Evolutionary conservation across 2,888 invertebrate genomes (phyloP).

Genomic region (Mythimna vitellina): DNA sequence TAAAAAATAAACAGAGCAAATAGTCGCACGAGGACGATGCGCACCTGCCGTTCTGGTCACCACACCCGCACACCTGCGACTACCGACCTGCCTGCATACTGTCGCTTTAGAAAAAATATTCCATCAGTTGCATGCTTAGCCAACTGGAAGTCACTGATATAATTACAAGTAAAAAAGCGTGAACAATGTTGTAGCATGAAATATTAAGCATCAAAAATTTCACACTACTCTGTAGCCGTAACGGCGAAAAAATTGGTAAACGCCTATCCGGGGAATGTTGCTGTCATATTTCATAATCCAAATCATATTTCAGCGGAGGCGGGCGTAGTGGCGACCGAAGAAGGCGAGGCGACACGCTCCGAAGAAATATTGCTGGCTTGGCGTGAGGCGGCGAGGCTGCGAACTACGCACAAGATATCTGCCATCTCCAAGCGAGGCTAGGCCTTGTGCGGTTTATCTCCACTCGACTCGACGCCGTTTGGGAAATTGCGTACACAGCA

Average conservation of each 20-base stretch:
- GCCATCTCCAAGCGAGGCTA: constrained; percentile 77
- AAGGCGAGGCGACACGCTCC: constrained; percentile 69
- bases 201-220: constrained; percentile 68
- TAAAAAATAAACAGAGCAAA: constrained; percentile 70
- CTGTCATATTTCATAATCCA: constrained; percentile 80
- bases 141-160: constrained; percentile 56
- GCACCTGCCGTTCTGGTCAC: constrained; percentile 76
- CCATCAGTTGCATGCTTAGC: constrained; percentile 53
- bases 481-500: constrained; percentile 86
- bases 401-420: constrained; percentile 79
- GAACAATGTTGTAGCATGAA: constrained; percentile 51
- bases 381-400: constrained; percentile 59
- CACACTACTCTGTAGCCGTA: constrained; percentile 65
- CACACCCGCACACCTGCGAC: constrained; percentile 67
- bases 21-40: constrained; percentile 56
- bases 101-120: constrained; percentile 48
- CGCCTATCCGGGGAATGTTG: constrained; percentile 72
- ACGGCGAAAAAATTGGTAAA: constrained; percentile 72
- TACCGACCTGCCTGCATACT: constrained; percentile 34
- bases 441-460: constrained; percentile 82
- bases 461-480: constrained; percentile 76
- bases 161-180: constrained; percentile 55
- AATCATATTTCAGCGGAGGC: constrained; percentile 78
- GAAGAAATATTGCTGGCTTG: constrained; percentile 75
- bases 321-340: constrained; percentile 68